phyloP scores from a whole-genome alignment of 1,140 invertebrate species.

The Papilio aristodemus region DNA sequence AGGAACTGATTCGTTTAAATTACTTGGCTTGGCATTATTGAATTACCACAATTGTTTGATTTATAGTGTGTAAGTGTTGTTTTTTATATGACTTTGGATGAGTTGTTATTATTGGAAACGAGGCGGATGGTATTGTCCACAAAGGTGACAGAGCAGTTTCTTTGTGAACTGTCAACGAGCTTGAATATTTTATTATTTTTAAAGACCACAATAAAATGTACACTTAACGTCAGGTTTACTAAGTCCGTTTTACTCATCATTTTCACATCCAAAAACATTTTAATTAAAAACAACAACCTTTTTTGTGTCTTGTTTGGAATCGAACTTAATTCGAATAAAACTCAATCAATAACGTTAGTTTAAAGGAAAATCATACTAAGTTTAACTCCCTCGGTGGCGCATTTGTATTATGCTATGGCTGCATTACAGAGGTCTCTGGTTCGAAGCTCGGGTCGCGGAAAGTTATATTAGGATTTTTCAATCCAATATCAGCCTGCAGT shows the following conservation, averaged over 20 bases:
- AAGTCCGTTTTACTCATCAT: background rate
- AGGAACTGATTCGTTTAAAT: background rate
- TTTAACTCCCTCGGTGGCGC: no score
- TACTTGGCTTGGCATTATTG: background rate
- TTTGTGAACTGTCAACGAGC: background rate
- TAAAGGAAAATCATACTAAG: conserved; percentile 34
- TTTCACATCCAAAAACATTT: conserved; percentile 29
- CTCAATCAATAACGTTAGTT: background rate
- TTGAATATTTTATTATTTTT: background rate
- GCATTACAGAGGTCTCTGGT: no score
- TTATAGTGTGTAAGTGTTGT: background rate
- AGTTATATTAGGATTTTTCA: no score
- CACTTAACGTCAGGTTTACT: conserved; percentile 11
- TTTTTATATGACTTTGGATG: conserved; percentile 3
- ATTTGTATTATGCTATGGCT: no score
- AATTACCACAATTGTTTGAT: background rate
- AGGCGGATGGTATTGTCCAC: conserved; percentile 15
- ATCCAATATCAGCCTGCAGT: no score
- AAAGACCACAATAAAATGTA: background rate
- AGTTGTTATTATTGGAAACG: conserved; percentile 13
- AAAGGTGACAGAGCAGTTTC: conserved; percentile 6
- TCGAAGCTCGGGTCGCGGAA: no score
- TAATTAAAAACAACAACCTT: background rate
- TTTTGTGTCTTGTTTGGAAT: background rate
- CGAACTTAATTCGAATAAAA: background rate